Percentiles rank a stretch among this genome's conserved stretches.
phyloP scores from a whole-genome alignment of 2,797 vertebrate genomes.

The Hemitrygon akajei region DNA sequence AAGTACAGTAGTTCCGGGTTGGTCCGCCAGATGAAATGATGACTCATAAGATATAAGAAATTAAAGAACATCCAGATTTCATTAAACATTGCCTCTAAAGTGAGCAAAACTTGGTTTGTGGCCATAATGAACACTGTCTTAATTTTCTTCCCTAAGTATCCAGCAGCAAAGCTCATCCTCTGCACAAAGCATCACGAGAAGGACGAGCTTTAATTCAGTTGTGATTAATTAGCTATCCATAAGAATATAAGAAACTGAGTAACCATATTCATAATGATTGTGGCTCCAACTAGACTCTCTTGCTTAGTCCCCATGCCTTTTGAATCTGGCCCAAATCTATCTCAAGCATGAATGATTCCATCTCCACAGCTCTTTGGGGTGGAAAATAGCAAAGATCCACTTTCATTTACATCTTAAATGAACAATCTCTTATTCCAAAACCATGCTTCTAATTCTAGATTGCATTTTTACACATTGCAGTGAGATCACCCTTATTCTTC shows the following conservation, averaged over 20 bases:
- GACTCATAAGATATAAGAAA: background rate
- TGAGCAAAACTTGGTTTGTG: background rate
- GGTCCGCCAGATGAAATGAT: background rate
- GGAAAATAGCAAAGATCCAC: too few relatives aligned
- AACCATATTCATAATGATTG: too few relatives aligned
- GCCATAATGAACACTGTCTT: background rate
- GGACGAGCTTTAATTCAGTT: background rate
- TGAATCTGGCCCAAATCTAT: too few relatives aligned
- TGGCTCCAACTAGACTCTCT: too few relatives aligned
- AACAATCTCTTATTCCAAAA: too few relatives aligned
- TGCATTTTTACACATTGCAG: too few relatives aligned
- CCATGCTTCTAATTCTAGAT: too few relatives aligned
- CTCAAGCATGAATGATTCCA: too few relatives aligned
- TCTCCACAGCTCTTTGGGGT: too few relatives aligned
- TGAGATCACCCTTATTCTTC: too few relatives aligned
- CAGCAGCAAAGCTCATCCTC: background rate
- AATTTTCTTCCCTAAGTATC: background rate
- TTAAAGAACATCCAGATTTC: background rate
- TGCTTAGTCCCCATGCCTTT: too few relatives aligned
- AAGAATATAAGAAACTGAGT: background rate
- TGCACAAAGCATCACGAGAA: background rate
- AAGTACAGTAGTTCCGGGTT: background rate
- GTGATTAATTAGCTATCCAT: background rate
- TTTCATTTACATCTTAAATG: too few relatives aligned
- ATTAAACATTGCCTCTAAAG: background rate